These are phyloP conservation scores for Morbakka virulenta DNA, from an alignment of 30 jellyfish, hydroid and myxozoan genomes.

Conservation along the genomic window DNA sequence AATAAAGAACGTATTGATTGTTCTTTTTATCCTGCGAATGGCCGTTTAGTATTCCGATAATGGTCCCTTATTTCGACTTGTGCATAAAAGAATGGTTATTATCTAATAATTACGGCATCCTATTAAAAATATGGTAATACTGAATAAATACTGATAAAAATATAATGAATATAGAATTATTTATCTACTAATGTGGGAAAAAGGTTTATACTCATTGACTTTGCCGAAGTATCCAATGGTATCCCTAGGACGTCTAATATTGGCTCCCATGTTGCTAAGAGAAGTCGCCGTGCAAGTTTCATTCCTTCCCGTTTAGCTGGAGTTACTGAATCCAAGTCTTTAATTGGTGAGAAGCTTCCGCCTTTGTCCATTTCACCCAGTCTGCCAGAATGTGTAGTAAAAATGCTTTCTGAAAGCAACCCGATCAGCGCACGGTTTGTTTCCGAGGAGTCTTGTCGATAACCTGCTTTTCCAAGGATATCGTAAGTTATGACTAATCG, in stretches of 20 bases:
- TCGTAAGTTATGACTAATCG: conserved; percentile 95
- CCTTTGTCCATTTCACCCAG: conserved; percentile 27
- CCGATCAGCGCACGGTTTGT: conserved; percentile 84
- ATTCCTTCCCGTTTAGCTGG: conserved; percentile 85
- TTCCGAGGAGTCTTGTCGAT: conserved; percentile 71
- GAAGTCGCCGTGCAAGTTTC: conserved; percentile 74
- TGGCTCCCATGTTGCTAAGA: conserved; percentile 93
- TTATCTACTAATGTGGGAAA: too few relatives aligned
- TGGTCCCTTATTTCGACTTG: too few relatives aligned
- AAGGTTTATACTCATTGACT: conserved; percentile 80
- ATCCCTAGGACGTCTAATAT: conserved; percentile 80
- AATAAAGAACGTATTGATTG: too few relatives aligned
- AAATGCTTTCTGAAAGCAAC: conserved; percentile 74
- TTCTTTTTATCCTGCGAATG: too few relatives aligned
- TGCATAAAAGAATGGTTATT: too few relatives aligned
- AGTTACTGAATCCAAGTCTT: conserved; percentile 11
- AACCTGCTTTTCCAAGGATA: conserved; percentile 93
- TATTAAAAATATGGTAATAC: too few relatives aligned
- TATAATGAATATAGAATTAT: too few relatives aligned
- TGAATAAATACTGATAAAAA: too few relatives aligned
- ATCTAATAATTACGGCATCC: too few relatives aligned
- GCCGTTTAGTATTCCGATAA: too few relatives aligned
- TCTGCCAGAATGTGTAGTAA: conserved; percentile 36
- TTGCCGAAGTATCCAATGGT: conserved; percentile 81
- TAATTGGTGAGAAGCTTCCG: conserved; percentile 13